A percentile compares a stretch with the other conserved stretches of the same genome.
These are phyloP conservation scores for Calyptomena viridis DNA, from an alignment of 2,113 vertebrate genomes.

Conservation along the genomic window DNA sequence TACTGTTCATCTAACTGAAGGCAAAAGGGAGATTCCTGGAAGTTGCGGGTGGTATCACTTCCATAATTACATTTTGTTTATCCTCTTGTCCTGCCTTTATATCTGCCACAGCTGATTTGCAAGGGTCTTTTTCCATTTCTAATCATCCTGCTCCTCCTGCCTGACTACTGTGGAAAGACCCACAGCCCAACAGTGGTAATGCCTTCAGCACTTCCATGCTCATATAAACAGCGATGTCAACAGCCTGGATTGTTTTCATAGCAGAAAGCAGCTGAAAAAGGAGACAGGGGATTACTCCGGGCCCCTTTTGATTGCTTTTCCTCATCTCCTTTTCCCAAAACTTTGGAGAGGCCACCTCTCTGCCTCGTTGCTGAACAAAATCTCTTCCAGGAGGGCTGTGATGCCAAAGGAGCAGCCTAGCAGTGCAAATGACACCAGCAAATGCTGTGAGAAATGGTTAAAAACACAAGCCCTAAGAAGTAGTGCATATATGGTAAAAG, in stretches of 20 bases:
- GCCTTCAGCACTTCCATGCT: conserved; percentile 56
- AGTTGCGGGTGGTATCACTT: not conserved
- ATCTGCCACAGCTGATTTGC: conserved; percentile 53
- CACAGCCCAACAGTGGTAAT: conserved; percentile 57
- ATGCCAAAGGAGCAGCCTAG: not conserved
- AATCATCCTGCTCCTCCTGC: conserved; percentile 74
- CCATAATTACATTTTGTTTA: conserved; percentile 39
- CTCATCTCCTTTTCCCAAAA: not conserved
- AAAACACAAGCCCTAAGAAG: conserved; percentile 1
- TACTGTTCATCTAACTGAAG: not conserved
- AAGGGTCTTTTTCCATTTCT: conserved; percentile 52
- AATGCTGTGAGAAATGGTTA: conserved; percentile 29
- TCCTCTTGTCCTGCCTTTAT: conserved; percentile 46
- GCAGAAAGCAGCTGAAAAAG: conserved; percentile 8
- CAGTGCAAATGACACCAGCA: accelerated
- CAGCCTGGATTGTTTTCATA: conserved; percentile 17
- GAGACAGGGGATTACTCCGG: not conserved
- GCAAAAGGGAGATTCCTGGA: not conserved
- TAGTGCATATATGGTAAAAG: conserved; percentile 54
- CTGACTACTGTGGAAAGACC: conserved; percentile 73
- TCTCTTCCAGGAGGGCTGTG: not conserved
- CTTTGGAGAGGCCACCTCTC: not conserved
- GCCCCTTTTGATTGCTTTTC: conserved; percentile 8
- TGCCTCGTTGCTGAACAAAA: not conserved
- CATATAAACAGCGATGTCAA: conserved; percentile 23